Conservation (phyloP, 2,113 vertebrate genomes). For the Eurystomus gularis region DNA sequence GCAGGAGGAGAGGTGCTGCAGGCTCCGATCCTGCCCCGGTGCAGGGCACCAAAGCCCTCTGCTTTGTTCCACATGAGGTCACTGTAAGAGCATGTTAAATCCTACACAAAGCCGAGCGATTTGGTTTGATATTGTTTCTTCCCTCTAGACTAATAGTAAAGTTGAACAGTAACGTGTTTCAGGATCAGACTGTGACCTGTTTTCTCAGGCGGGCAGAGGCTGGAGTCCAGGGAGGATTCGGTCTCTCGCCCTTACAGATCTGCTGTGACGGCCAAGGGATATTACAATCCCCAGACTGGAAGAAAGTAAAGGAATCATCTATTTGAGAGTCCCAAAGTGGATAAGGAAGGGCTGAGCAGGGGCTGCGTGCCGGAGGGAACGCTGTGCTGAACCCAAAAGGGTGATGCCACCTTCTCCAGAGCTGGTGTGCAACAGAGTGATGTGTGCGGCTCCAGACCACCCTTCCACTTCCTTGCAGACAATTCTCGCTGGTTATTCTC, state of each 20-base stretch:
- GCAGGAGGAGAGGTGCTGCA: accelerated
- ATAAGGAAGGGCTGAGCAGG: not conserved
- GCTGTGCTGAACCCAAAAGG: not conserved
- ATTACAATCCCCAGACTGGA: not conserved
- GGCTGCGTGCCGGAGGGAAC: not conserved
- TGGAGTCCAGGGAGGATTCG: not conserved
- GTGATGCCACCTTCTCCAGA: not conserved
- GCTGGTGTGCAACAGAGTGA: accelerated
- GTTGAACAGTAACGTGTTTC: not conserved
- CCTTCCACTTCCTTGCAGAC: not conserved
- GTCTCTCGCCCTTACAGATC: not conserved
- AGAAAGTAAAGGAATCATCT: not conserved
- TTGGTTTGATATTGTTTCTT: not conserved
- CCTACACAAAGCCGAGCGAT: not conserved
- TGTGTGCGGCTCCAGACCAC: not conserved
- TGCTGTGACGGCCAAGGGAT: not conserved
- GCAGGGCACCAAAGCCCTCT: not conserved
- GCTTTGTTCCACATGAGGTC: constrained; percentile 59
- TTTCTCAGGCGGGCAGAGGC: not conserved
- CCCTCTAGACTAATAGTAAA: not conserved
- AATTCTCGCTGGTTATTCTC: not conserved
- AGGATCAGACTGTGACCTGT: not conserved
- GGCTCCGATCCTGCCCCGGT: accelerated
- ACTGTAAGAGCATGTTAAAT: constrained; percentile 30
- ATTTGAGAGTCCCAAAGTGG: not conserved